Evolutionary conservation across 2,113 vertebrate genomes (phyloP).

Genomic region (Crotalus helleri): DNA sequence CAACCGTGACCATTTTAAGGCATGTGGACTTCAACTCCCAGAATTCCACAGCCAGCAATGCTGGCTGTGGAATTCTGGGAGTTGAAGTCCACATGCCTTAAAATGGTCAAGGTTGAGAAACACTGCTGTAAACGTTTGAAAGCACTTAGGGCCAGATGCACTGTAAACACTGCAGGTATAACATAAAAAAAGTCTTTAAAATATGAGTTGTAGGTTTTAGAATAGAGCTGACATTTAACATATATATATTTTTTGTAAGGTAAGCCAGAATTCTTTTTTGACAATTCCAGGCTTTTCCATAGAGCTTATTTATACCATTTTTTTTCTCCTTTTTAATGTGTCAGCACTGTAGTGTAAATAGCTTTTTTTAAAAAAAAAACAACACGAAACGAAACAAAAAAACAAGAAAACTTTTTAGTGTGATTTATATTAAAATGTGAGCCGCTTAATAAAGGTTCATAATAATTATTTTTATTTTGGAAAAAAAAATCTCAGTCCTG

Average conservation of each 20-base stretch:
- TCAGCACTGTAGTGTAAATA: constrained; percentile 99
- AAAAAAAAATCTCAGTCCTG: constrained; percentile 62
- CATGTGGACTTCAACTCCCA: too few relatives aligned
- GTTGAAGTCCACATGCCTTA: too few relatives aligned
- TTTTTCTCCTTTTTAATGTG: constrained; percentile 82
- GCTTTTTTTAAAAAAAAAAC: constrained; percentile 71
- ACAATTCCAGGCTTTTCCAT: constrained; percentile 88
- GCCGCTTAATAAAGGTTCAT: constrained; percentile 95
- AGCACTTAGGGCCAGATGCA: constrained; percentile 87
- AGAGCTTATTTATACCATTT: constrained; percentile 94
- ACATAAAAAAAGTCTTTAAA: constrained; percentile 79
- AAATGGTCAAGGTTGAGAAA: too few relatives aligned
- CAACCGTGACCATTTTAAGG: too few relatives aligned
- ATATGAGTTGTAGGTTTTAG: constrained; percentile 86
- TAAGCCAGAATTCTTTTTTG: constrained; percentile 87
- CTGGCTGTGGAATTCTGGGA: too few relatives aligned
- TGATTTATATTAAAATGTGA: constrained; percentile 98
- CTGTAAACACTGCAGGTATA: constrained; percentile 84
- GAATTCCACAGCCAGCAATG: too few relatives aligned
- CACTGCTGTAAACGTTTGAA: constrained; percentile 83
- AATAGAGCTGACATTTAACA: constrained; percentile 87
- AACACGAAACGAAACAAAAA: constrained; percentile 27
- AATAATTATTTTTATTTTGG: constrained; percentile 74
- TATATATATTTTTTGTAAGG: constrained; percentile 87
- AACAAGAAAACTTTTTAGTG: constrained; percentile 82